These are phyloP conservation scores for Holocentrus rufus DNA, from an alignment of 2,797 vertebrate genomes.

Conservation along the genomic window DNA sequence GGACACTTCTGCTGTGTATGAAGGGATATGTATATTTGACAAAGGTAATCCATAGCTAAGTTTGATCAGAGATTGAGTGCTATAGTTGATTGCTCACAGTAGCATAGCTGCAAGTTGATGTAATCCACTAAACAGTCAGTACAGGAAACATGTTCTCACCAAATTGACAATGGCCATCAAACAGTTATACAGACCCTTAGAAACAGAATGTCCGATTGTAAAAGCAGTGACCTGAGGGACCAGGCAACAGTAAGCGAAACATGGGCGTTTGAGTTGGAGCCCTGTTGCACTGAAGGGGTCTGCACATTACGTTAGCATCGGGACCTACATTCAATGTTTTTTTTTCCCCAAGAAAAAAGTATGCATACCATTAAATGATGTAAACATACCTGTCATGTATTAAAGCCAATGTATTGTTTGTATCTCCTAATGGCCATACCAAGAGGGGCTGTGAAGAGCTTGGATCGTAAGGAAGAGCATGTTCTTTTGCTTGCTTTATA, in stretches of 20 bases:
- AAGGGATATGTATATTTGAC: constrained; percentile 5
- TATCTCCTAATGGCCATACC: constrained; percentile 61
- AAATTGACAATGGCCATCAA: constrained; percentile 58
- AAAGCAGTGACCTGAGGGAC: constrained; percentile 68
- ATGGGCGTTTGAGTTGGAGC: constrained; percentile 36
- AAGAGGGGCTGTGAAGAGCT: constrained; percentile 56
- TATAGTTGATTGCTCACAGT: constrained; percentile 38
- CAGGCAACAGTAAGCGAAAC: constrained; percentile 36
- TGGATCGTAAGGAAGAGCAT: constrained; percentile 77
- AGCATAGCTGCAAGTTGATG: constrained; percentile 26
- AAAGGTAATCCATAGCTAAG: constrained; percentile 25
- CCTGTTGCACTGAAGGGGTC: constrained; percentile 7
- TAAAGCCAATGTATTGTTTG: constrained; percentile 52
- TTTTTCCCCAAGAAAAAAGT: neutral
- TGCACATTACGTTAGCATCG: constrained; percentile 2
- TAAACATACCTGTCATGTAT: constrained; percentile 23
- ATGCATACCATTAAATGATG: constrained; percentile 10
- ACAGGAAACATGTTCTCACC: constrained; percentile 21
- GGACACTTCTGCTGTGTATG: constrained; percentile 50
- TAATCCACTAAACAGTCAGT: constrained; percentile 19
- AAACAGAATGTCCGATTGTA: constrained; percentile 56
- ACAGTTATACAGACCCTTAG: constrained; percentile 39
- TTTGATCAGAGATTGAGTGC: constrained; percentile 25
- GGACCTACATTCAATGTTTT: constrained; percentile 2
- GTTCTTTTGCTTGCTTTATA: constrained; percentile 51